Percentiles rank a stretch among this genome's conserved stretches.
Conservation (phyloP, 2,888 invertebrate species). For the Acutogordius australiensis region DNA sequence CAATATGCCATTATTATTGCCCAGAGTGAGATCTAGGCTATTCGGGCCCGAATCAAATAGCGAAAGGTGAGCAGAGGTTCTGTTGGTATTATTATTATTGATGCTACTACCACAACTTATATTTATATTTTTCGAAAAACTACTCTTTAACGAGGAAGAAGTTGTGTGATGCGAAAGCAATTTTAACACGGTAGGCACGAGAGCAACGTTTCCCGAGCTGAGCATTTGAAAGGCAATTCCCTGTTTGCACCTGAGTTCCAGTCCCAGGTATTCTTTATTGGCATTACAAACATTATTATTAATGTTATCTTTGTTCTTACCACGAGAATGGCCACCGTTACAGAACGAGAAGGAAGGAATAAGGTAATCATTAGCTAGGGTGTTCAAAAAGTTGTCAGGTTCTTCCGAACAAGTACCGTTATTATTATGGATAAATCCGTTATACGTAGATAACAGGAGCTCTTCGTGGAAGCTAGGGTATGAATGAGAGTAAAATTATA, state of each 20-base stretch:
- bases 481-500: too few species aligned
- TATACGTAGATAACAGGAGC: background rate
- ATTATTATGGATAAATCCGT: background rate
- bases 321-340: too few species aligned
- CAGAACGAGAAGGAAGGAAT: too few species aligned
- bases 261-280: background rate
- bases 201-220: constrained; percentile 44
- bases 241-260: background rate
- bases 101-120: too few species aligned
- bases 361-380: too few species aligned
- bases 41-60: too few species aligned
- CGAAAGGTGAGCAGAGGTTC: constrained; percentile 13
- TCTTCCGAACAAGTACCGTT: background rate
- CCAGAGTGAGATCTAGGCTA: too few species aligned
- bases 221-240: constrained; percentile 46
- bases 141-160: constrained; percentile 22
- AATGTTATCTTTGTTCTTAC: too few species aligned
- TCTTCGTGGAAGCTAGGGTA: background rate
- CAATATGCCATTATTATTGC: too few species aligned
- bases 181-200: constrained; percentile 44
- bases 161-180: constrained; percentile 35
- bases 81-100: constrained; percentile 15
- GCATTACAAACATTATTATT: too few species aligned
- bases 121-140: too few species aligned
- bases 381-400: background rate